Evolutionary conservation across 1,140 invertebrate genomes (phyloP).

Genomic region (Hyphantria cunea): DNA sequence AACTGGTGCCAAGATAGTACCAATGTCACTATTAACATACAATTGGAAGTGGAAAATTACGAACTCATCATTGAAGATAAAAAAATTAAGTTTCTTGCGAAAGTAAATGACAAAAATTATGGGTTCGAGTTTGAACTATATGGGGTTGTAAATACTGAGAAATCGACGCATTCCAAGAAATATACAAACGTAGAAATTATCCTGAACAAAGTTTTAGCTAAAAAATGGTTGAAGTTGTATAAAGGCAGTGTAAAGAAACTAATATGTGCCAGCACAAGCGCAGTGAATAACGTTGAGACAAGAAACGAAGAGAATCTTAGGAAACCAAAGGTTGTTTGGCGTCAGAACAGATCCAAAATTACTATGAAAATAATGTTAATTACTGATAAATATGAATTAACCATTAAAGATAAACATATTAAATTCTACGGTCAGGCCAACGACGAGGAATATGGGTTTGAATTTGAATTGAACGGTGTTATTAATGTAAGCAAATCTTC

Average conservation of each 20-base stretch:
- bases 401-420: constrained; percentile 47
- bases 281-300: not conserved
- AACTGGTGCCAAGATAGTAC: constrained; percentile 62
- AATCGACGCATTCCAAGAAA: constrained; percentile 53
- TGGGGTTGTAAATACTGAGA: constrained; percentile 48
- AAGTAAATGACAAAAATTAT: constrained; percentile 48
- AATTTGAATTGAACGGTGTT: constrained; percentile 62
- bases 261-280: not conserved
- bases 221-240: constrained; percentile 59
- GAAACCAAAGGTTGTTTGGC: constrained; percentile 62
- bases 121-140: constrained; percentile 63
- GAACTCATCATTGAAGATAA: constrained; percentile 49
- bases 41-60: constrained; percentile 58
- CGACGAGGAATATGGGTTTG: constrained; percentile 54
- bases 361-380: constrained; percentile 63
- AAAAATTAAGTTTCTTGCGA: constrained; percentile 45
- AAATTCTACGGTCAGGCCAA: constrained; percentile 47
- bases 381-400: constrained; percentile 54
- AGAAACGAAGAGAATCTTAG: not conserved
- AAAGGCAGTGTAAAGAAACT: constrained; percentile 32
- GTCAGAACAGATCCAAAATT: constrained; percentile 52
- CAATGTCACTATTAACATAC: constrained; percentile 56
- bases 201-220: constrained; percentile 50
- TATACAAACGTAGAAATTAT: constrained; percentile 60
- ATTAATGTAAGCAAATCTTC: constrained; percentile 42